Percentiles rank a stretch among this genome's conserved stretches.
phyloP scores from a whole-genome alignment of 2,113 vertebrate genomes.

The Microcebus griseorufus region DNA sequence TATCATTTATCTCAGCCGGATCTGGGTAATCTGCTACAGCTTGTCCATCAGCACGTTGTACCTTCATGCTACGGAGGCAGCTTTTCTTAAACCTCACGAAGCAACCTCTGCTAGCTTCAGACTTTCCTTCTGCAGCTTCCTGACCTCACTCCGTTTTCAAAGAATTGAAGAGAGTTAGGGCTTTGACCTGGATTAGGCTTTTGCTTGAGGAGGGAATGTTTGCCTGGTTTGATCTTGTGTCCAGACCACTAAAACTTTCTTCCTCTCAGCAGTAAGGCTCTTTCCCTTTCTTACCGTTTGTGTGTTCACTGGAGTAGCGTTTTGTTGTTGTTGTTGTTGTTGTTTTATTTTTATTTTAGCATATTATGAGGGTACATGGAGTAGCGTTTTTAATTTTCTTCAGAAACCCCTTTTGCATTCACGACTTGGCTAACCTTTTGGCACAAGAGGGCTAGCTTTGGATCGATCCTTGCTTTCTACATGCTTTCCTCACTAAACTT shows the following conservation, averaged over 20 bases:
- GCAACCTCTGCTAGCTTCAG: neutral
- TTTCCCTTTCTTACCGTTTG: neutral
- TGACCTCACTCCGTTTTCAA: neutral
- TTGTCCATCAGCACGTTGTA: neutral
- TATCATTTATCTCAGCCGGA: neutral
- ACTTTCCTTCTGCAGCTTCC: neutral
- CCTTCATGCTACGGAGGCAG: neutral
- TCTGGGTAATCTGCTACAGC: neutral
- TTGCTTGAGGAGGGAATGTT: neutral
- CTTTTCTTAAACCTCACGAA: neutral
- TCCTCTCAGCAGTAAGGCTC: neutral
- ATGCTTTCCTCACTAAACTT: neutral
- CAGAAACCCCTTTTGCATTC: neutral
- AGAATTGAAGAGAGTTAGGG: neutral
- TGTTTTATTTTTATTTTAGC: too few relatives aligned
- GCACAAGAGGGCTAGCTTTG: neutral
- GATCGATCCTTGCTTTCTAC: neutral
- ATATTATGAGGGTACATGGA: neutral
- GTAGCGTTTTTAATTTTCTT: neutral
- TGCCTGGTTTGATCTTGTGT: neutral
- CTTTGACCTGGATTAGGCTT: neutral
- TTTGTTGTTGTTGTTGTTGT: neutral
- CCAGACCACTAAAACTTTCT: neutral
- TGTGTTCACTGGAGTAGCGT: neutral
- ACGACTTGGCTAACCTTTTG: neutral